Evolutionary conservation across 30 jellyfish, hydroid and myxozoan species (phyloP), one percentile per base, ranked within the genome.

Genomic region (Hydra vulgaris): DNA sequence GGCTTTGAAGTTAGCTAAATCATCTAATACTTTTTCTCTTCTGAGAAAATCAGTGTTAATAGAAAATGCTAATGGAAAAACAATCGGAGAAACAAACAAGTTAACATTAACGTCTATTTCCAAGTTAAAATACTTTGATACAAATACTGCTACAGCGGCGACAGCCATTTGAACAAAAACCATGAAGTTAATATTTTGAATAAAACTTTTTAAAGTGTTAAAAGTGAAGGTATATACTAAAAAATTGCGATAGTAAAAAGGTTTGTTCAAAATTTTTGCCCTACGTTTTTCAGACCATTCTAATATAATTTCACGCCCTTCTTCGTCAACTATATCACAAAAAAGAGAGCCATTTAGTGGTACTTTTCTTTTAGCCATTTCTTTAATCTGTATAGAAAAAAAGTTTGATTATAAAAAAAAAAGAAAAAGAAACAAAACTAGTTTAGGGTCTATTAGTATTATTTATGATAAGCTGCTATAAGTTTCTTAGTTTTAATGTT

Each of bases 11-110:
- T 82, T 74, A n/a, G 99, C 97, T 53, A 95, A 74, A 79, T 89
- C 97, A 76, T 88, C 95, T 70, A 95, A 70, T 72, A 90, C 99
- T 86, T 87, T 89, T 66, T 95, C 99, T 76, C 98, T 86, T 76
- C 99, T 79, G 84, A 89, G 99, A 78, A 95, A 95, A 82, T 95
- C 99, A 86, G 96, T 88, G 68, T n/a, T n/a, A n/a, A n/a, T n/a
- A n/a, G n/a, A n/a, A n/a, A n/a, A n/a, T n/a, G n/a, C n/a, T n/a
- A n/a, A 86, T 94, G 99, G 99, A 67, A 94, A 94, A 25, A 94
- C 96, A 21, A 94, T 88, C 18, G 99, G 99, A 24, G 99, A 94
- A 25, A 94, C 95, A 88, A 88, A 85, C 25, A 94, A 83, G 17
- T 95, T 88, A 25, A 87, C 95, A 80, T 94, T 97, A 19, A 94